These are phyloP conservation scores for Chionomys nivalis DNA, from an alignment of 2,113 vertebrate genomes.

Conservation along the genomic window DNA sequence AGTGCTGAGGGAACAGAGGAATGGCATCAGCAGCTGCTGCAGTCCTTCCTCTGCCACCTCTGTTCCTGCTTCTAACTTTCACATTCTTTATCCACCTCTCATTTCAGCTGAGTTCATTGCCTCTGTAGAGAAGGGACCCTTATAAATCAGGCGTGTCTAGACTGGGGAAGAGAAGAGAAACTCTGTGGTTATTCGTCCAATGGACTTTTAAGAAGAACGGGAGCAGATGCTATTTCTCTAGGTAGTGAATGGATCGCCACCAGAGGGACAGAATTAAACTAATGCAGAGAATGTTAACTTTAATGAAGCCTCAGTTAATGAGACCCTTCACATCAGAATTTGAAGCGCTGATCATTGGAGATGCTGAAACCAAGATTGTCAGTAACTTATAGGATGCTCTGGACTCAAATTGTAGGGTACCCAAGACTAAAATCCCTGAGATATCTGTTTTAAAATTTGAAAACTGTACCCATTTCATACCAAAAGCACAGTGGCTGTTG, in stretches of 20 bases:
- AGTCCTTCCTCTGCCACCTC: neutral
- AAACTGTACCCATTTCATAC: neutral
- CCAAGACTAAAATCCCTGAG: neutral
- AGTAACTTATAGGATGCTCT: neutral
- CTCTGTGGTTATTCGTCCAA: neutral
- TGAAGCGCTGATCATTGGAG: neutral
- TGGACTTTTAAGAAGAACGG: neutral
- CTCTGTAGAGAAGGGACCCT: neutral
- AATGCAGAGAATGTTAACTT: neutral
- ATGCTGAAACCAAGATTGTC: neutral
- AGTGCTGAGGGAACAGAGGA: neutral
- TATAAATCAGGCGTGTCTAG: neutral
- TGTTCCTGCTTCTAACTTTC: neutral
- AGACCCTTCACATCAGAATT: neutral
- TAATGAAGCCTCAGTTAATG: neutral
- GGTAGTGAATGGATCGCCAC: neutral
- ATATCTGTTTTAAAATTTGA: slow-evolving; percentile 35
- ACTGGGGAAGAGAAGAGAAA: neutral
- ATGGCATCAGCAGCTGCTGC: neutral
- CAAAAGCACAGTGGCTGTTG: neutral
- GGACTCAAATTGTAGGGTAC: neutral
- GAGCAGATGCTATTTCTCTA: neutral
- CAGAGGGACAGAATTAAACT: neutral
- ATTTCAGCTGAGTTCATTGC: neutral
- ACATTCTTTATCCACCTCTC: neutral